phyloP scores from a whole-genome alignment of 2,888 invertebrate species.

The Apamea crenata region DNA sequence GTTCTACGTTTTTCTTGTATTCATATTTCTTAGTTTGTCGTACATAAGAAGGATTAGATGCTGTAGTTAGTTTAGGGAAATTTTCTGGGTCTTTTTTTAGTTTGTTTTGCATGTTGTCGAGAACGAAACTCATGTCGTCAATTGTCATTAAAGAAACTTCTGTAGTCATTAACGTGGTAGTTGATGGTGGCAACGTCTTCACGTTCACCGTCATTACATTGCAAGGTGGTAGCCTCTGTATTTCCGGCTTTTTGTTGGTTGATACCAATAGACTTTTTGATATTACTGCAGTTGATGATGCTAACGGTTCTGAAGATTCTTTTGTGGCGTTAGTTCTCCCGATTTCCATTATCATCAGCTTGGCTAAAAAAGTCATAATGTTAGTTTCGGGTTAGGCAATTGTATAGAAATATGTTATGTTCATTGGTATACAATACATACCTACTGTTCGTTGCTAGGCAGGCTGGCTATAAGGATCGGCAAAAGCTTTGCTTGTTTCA shows the following conservation, averaged over 20 bases:
- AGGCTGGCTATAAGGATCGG: not conserved
- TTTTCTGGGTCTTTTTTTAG: not conserved
- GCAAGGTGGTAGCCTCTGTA: not conserved
- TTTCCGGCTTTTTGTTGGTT: not conserved
- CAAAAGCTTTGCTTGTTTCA: not conserved
- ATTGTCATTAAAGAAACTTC: not conserved
- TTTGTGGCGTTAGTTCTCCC: not conserved
- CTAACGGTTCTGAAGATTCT: too few relatives aligned
- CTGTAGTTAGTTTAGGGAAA: not conserved
- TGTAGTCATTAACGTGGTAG: not conserved
- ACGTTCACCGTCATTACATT: conserved; percentile 49
- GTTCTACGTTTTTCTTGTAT: not conserved
- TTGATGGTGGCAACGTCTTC: conserved; percentile 5
- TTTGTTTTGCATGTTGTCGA: conserved; percentile 22
- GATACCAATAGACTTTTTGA: not conserved
- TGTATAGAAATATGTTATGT: conserved; percentile 5
- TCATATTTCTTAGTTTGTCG: not conserved
- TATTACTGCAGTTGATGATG: not conserved
- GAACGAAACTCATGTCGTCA: conserved; percentile 10
- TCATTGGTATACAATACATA: not conserved
- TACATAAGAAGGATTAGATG: not conserved
- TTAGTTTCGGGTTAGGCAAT: not conserved
- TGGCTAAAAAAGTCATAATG: not conserved
- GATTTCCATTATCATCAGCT: not conserved
- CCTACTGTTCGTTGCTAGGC: not conserved